Evolutionary conservation across 2,113 vertebrate species (phyloP).

Genomic region (Chitala chitala): DNA sequence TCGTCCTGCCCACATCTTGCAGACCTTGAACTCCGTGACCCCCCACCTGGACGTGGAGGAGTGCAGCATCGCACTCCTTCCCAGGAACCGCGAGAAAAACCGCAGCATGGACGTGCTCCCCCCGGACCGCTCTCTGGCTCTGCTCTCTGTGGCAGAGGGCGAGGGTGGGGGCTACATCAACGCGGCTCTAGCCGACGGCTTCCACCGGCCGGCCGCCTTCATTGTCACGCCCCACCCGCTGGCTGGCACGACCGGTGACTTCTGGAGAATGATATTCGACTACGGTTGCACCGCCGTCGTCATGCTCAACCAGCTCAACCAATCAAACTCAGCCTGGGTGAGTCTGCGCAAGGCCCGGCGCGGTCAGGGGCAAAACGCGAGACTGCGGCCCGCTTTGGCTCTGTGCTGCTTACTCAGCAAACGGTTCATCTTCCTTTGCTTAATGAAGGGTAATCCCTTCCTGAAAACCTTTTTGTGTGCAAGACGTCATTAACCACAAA

Average conservation of each 20-base stretch:
- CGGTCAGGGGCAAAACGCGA: no score
- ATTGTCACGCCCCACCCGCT: constrained; percentile 89
- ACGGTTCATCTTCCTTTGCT: no score
- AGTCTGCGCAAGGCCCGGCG: constrained; percentile 43
- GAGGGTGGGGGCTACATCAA: constrained; percentile 93
- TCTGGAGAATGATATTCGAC: constrained; percentile 93
- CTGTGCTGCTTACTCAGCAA: not conserved
- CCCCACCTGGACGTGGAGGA: constrained; percentile 87
- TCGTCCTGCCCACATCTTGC: fast-evolving
- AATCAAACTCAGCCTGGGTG: constrained; percentile 95
- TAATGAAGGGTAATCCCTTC: no score
- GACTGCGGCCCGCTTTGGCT: no score
- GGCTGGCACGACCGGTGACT: constrained; percentile 84
- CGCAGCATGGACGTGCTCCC: constrained; percentile 94
- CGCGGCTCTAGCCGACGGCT: constrained; percentile 88
- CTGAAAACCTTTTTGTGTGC: no score
- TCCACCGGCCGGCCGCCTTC: constrained; percentile 80
- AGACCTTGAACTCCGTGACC: constrained; percentile 94
- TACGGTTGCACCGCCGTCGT: constrained; percentile 90
- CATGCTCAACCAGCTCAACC: constrained; percentile 97
- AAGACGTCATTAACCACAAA: no score
- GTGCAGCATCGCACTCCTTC: constrained; percentile 89
- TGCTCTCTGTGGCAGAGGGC: constrained; percentile 83
- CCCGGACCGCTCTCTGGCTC: constrained; percentile 86
- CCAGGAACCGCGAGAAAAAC: constrained; percentile 90